Evolutionary conservation across 2,113 vertebrate species (phyloP).

Genomic region (Marmota monax): DNA sequence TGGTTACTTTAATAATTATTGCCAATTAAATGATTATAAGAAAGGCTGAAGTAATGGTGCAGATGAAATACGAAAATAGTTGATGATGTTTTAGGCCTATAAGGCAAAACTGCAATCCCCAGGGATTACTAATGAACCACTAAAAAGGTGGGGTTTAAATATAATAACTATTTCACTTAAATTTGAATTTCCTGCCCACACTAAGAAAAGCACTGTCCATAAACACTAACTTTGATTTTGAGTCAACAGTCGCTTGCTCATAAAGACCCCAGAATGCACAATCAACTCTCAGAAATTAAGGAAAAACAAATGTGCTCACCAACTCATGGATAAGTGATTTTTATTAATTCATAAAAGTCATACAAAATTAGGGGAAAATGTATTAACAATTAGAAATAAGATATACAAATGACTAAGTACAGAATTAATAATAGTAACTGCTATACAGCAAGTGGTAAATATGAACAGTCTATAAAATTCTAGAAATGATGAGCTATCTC

Average conservation of each 20-base stretch:
- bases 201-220: not conserved
- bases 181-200: not conserved
- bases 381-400: not conserved
- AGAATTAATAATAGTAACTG: not conserved
- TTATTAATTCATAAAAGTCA: slow-evolving; percentile 15
- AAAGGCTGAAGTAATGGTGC: not conserved
- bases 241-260: not conserved
- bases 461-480: not conserved
- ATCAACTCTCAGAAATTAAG: not conserved
- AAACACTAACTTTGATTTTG: not conserved
- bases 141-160: not conserved
- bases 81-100: not conserved
- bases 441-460: accelerated
- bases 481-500: not conserved
- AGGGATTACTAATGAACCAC: not conserved
- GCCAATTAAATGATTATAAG: not conserved
- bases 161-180: not conserved
- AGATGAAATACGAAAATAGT: not conserved
- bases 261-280: not conserved
- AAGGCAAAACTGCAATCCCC: not conserved
- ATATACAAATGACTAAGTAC: not conserved
- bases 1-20: not conserved
- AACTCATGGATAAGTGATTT: not conserved
- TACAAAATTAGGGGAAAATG: not conserved
- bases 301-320: slow-evolving; percentile 34